These are phyloP conservation scores for Pseudorhombus dupliciocellatus DNA, from an alignment of 2,113 vertebrate genomes.

Conservation along the genomic window DNA sequence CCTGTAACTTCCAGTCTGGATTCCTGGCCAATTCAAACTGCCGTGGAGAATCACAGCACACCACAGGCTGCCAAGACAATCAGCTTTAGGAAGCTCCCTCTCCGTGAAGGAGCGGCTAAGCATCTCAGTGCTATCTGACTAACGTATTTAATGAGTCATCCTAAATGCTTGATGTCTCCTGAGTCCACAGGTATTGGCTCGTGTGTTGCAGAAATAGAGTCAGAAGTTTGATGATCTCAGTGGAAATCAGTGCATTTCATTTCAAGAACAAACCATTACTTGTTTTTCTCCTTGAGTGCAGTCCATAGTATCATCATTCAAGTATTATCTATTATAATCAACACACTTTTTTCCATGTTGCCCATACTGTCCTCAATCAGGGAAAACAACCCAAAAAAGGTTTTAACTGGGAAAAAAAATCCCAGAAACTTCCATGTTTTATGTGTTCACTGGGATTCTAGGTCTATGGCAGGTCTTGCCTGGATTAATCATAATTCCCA, in stretches of 20 bases:
- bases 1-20: conserved; percentile 63
- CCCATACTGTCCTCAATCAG: too few relatives aligned
- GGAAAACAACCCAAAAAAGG: too few relatives aligned
- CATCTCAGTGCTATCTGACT: conserved; percentile 7
- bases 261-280: background rate
- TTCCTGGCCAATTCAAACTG: conserved; percentile 32
- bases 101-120: conserved; percentile 7
- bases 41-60: conserved; percentile 7
- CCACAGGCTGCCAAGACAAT: conserved; percentile 11
- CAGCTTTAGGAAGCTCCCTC: conserved; percentile 10
- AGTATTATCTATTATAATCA: too few relatives aligned
- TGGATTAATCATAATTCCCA: too few relatives aligned
- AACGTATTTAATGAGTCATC: conserved; percentile 5
- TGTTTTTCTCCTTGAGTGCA: background rate
- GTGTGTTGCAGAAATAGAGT: too few relatives aligned
- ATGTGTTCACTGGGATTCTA: too few relatives aligned
- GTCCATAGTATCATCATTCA: background rate
- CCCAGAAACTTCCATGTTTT: too few relatives aligned
- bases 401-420: too few relatives aligned
- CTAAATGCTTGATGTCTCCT: background rate
- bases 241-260: background rate
- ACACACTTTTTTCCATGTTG: too few relatives aligned
- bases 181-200: background rate
- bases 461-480: too few relatives aligned
- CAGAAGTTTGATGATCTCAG: too few relatives aligned